Conservation (phyloP, 2,888 invertebrate species). For the Clistopyga incitator region DNA sequence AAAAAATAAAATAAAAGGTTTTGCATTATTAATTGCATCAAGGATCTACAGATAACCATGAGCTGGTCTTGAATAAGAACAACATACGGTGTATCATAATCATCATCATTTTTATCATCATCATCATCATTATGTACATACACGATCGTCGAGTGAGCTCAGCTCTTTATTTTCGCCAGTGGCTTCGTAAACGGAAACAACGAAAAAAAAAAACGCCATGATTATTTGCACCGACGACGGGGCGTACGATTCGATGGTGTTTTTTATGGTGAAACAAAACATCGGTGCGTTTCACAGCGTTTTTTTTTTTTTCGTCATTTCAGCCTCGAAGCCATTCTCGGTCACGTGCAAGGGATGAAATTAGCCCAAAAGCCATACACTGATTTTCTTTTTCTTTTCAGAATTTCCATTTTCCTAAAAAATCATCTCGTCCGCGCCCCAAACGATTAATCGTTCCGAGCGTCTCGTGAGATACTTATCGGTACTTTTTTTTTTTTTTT, state of each 20-base stretch:
- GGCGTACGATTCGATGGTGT: conserved; percentile 46
- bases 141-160: conserved; percentile 47
- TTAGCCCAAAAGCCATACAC: conserved; percentile 7
- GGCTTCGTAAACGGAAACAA: conserved; percentile 1
- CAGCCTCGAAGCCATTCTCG: conserved; percentile 8
- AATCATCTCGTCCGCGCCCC: conserved; percentile 44
- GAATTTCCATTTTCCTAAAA: conserved; percentile 52
- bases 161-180: conserved; percentile 35
- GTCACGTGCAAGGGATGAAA: conserved; percentile 17
- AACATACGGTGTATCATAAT: conserved; percentile 37
- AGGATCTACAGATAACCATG: conserved; percentile 52
- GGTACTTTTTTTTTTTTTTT: too few relatives aligned
- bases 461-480: conserved; percentile 10
- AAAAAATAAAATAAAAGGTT: conserved; percentile 33
- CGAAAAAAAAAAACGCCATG: neutral
- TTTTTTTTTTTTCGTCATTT: neutral
- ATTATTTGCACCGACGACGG: conserved; percentile 48
- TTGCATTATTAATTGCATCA: conserved; percentile 29
- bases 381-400: conserved; percentile 25
- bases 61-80: conserved; percentile 38
- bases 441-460: conserved; percentile 32
- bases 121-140: conserved; percentile 59
- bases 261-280: conserved; percentile 25
- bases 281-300: conserved; percentile 29
- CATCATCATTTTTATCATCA: conserved; percentile 33